Base-by-base conservation (phyloP, 1,140 invertebrate genomes). In the Micrasema longulum region DNA sequence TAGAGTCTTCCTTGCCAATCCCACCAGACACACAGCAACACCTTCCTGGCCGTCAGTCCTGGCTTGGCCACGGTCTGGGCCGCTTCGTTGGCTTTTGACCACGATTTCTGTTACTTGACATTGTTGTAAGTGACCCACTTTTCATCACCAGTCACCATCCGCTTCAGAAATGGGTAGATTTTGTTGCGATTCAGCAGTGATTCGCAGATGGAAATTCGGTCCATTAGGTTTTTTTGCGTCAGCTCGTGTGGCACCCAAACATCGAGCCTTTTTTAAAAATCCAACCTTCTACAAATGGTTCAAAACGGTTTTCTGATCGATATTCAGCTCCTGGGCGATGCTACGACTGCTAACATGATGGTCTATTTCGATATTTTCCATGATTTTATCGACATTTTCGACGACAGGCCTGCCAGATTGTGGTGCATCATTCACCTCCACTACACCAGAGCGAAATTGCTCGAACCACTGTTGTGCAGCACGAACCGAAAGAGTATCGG, bases 81-180 rank as follows among this genome's bases (percentile, higher is more conserved):
- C 12, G 47, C 47, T 50, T 50, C 12, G 47, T 50, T 50, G 47
- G 47, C 47, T 50, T 50, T 50, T 18, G 47, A 50, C 47, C 47
- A 50, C 47, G 47, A 50, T 50, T 18, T 50, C 47, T 50, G 47
- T 50, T 18, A 9, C 47, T 50, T 50, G 47, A 50, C 47, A 50
- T 50, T 50, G 47, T 50, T 7, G 47, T 50, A 50, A 50, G 47
- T 50, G 47, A 50, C 47, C 47, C 47, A 55, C 52, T 55, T 55
- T 55, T 55, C 52, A 55, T 55, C 52, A 55, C 52, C 52, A 55
- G 52, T 55, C 52, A 55, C 52, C 52, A 55, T 31, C 52, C 52
- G 52, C 52, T 55, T 55, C 52, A 55, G 52, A 55, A 55, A 55
- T 55, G 52, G 52, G 23, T 31, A 18, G 52, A 26, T 55, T 55